phyloP scores from a whole-genome alignment of 1,140 invertebrate species.

The Drosophila leontia region DNA sequence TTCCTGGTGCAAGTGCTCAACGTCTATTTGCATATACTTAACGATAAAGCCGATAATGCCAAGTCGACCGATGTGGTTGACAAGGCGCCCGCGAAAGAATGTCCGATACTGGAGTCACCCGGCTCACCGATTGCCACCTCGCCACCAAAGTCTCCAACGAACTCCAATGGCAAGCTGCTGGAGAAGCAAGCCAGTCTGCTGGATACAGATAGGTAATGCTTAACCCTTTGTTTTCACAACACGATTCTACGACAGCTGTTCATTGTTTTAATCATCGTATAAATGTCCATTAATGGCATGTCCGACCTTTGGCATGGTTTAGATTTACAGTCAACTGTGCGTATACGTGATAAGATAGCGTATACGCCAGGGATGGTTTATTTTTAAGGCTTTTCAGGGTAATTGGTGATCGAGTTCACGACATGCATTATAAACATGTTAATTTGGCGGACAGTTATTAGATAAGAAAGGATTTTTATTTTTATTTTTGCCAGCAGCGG shows the following conservation, averaged over 20 bases:
- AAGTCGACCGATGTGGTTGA: constrained; percentile 45
- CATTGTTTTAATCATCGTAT: constrained; percentile 28
- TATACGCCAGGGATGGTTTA: constrained; percentile 8
- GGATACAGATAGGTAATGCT: constrained; percentile 71
- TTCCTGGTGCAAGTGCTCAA: constrained; percentile 74
- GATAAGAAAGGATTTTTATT: neutral
- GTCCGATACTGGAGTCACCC: constrained; percentile 5
- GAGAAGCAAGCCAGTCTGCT: constrained; percentile 74
- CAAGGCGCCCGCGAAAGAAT: constrained; percentile 22
- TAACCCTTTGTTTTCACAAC: constrained; percentile 9
- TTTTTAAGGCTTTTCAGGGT: constrained; percentile 33
- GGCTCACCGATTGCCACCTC: constrained; percentile 9
- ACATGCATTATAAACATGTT: constrained; percentile 22
- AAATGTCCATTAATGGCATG: constrained; percentile 30
- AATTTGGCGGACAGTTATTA: neutral
- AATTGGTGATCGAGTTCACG: constrained; percentile 13
- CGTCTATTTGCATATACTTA: constrained; percentile 61
- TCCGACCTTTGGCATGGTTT: constrained; percentile 24
- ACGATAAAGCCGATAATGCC: constrained; percentile 31
- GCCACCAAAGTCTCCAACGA: constrained; percentile 22
- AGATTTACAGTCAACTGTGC: constrained; percentile 8
- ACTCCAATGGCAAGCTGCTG: constrained; percentile 69
- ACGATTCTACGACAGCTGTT: constrained; percentile 29
- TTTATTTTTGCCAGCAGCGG: neutral
- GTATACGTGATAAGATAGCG: constrained; percentile 64